These are phyloP conservation scores for Synaphobranchus kaupii DNA, from an alignment of 2,797 vertebrate species.

Conservation along the genomic window DNA sequence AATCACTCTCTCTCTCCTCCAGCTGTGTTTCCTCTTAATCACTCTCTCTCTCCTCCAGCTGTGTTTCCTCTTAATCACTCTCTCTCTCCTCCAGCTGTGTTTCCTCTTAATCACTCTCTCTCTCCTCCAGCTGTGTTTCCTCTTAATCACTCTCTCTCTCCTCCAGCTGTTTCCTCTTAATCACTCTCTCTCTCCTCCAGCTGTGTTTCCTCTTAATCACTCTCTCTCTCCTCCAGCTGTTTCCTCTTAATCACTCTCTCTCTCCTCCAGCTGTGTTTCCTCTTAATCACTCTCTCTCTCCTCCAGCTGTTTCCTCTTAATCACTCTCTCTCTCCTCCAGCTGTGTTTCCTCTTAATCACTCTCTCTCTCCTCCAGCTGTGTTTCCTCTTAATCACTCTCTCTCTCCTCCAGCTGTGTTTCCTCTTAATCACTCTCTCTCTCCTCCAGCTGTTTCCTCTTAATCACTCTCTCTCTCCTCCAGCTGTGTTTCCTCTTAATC, in stretches of 20 bases:
- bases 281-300: neutral
- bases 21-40: neutral
- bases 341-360: neutral
- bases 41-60: neutral
- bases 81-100: too few relatives aligned
- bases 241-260: neutral
- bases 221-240: too few relatives aligned
- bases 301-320: too few relatives aligned
- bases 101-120: neutral
- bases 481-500: neutral
- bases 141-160: neutral
- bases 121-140: too few relatives aligned
- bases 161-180: too few relatives aligned
- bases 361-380: too few relatives aligned
- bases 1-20: neutral
- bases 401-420: too few relatives aligned
- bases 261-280: too few relatives aligned
- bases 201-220: neutral
- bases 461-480: neutral
- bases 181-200: neutral
- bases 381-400: neutral
- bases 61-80: neutral
- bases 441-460: too few relatives aligned
- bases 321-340: neutral
- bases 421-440: neutral